phyloP scores from a whole-genome alignment of 1,140 invertebrate species.

The Heterodera carotae region DNA sequence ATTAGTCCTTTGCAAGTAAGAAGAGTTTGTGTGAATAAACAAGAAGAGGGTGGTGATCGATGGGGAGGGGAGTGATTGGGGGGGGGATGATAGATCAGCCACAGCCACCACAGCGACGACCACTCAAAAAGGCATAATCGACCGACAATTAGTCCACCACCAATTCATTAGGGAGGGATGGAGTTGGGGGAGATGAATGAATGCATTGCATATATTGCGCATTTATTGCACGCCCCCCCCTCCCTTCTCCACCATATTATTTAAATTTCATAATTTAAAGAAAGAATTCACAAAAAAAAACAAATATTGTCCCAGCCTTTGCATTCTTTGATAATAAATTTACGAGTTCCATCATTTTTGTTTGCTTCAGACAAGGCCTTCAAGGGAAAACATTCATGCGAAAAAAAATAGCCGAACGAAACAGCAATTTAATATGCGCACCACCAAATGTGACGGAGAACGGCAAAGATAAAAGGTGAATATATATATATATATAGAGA shows the following conservation, averaged over 20 bases:
- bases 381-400: slow-evolving; percentile 32
- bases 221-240: slow-evolving; percentile 14
- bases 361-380: slow-evolving; percentile 26
- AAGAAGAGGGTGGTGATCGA: background rate
- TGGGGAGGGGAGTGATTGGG: background rate
- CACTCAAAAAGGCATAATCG: background rate
- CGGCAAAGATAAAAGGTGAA: background rate
- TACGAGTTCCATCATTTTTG: slow-evolving; percentile 6
- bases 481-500: too few relatives aligned
- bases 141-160: background rate
- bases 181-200: background rate
- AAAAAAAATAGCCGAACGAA: slow-evolving; percentile 24
- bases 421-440: slow-evolving; percentile 3
- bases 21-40: background rate
- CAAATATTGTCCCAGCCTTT: too few relatives aligned
- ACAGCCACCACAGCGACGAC: background rate
- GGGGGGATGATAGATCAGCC: too few relatives aligned
- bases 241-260: too few relatives aligned
- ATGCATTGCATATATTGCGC: background rate
- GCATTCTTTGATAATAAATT: slow-evolving; percentile 23
- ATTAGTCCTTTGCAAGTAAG: background rate
- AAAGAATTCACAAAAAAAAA: too few relatives aligned
- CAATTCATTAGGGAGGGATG: background rate
- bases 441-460: slow-evolving; percentile 5
- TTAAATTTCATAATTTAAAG: too few relatives aligned